A percentile compares a stretch with the other conserved stretches of the same genome.
Conservation (phyloP, 2,113 vertebrate species). For the Lycaon pictus region DNA sequence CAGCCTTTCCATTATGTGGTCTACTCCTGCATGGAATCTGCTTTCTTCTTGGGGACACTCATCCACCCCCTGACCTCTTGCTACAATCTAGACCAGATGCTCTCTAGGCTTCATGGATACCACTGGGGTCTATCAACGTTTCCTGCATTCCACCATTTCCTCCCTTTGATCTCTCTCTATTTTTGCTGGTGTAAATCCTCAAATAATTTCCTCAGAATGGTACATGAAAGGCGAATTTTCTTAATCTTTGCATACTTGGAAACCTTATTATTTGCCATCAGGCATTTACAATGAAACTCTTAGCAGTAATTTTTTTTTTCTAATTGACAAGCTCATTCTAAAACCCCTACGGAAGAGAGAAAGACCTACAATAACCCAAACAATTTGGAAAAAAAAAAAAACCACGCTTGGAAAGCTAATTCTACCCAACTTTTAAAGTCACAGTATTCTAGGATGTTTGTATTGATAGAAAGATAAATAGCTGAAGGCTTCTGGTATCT, state of each 20-base stretch:
- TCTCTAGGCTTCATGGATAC: neutral
- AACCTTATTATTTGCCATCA: slow-evolving; percentile 18
- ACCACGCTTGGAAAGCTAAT: neutral
- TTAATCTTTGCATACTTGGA: slow-evolving; percentile 37
- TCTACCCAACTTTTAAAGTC: neutral
- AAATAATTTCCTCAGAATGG: slow-evolving; percentile 62
- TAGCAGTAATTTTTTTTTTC: neutral
- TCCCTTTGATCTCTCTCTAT: slow-evolving; percentile 44
- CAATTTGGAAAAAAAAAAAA: neutral
- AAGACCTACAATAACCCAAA: neutral
- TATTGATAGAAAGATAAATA: neutral
- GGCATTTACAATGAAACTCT: neutral
- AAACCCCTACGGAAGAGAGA: neutral
- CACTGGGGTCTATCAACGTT: neutral
- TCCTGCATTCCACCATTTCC: neutral
- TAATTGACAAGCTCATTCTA: neutral
- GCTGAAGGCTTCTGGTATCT: neutral
- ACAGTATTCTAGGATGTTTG: neutral
- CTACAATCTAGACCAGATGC: slow-evolving; percentile 55
- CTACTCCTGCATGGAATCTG: neutral
- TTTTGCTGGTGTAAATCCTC: slow-evolving; percentile 67
- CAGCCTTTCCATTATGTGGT: neutral
- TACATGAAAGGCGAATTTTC: slow-evolving; percentile 7
- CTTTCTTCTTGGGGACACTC: neutral
- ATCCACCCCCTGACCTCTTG: neutral